phyloP scores from a whole-genome alignment of 2,797 vertebrate species.

The Pseudopleuronectes americanus region DNA sequence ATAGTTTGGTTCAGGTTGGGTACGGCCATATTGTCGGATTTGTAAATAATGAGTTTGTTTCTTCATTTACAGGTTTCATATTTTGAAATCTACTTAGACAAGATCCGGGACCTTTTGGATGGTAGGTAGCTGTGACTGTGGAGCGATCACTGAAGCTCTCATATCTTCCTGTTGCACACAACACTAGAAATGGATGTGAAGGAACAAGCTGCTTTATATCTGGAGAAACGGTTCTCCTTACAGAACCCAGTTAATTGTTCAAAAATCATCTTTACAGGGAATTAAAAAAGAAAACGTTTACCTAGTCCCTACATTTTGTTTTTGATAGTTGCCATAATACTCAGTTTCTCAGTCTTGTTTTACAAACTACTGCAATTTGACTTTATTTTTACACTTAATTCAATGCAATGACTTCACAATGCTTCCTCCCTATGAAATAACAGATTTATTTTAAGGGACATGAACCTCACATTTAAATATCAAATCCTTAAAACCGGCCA shows the following conservation, averaged over 20 bases:
- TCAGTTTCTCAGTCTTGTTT: not conserved
- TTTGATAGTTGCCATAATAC: too few species aligned
- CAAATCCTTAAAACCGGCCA: not conserved
- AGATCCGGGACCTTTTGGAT: conserved; percentile 97
- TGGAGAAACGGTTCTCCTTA: not conserved
- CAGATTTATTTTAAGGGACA: not conserved
- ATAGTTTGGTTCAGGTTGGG: too few species aligned
- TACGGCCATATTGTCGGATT: not conserved
- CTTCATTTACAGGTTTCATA: conserved; percentile 89
- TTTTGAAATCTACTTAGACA: conserved; percentile 99
- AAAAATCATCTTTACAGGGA: too few species aligned
- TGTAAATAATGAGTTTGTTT: not conserved
- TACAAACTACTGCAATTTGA: not conserved
- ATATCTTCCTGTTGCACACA: not conserved
- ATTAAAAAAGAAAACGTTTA: too few species aligned
- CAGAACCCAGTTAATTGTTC: not conserved
- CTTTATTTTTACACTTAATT: not conserved
- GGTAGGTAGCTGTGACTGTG: conserved; percentile 80
- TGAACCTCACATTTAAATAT: not conserved
- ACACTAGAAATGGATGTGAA: conserved; percentile 5
- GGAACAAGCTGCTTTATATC: conserved; percentile 1
- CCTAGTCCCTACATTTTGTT: too few species aligned
- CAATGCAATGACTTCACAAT: not conserved
- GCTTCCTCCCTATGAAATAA: not conserved
- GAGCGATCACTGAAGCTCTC: not conserved